These are phyloP conservation scores for Saguinus oedipus DNA, from an alignment of 2,797 vertebrate species.

Conservation along the genomic window DNA sequence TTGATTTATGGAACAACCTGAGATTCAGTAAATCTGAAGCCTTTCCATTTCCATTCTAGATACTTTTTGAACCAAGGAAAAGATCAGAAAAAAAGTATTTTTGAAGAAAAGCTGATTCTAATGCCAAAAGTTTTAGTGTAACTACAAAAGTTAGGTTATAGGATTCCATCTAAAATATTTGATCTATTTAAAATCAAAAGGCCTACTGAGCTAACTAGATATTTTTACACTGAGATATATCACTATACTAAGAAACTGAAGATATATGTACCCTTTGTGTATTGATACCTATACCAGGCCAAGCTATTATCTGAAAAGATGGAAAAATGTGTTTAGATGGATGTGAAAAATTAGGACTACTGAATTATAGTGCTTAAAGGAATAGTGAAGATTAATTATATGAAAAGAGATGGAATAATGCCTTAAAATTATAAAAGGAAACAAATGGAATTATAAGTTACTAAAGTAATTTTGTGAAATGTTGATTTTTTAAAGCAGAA, in stretches of 20 bases:
- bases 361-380: background rate
- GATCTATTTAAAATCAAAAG: constrained; percentile 26
- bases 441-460: background rate
- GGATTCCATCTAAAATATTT: constrained; percentile 59
- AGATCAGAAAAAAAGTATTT: constrained; percentile 6
- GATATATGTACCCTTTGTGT: background rate
- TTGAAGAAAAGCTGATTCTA: constrained; percentile 40
- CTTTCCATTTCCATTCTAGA: background rate
- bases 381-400: background rate
- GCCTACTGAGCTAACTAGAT: background rate
- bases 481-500: constrained; percentile 30
- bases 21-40: constrained; percentile 1
- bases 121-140: constrained; percentile 38
- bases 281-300: background rate
- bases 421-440: constrained; percentile 34
- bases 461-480: constrained; percentile 13
- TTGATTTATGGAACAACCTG: background rate
- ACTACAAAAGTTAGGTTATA: background rate
- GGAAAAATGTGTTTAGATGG: background rate
- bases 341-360: background rate
- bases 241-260: background rate
- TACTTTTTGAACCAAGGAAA: constrained; percentile 51
- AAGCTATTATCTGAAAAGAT: background rate
- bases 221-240: background rate
- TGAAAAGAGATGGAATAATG: background rate